These are phyloP conservation scores for Menura novaehollandiae DNA, from an alignment of 2,113 vertebrate genomes.

Conservation along the genomic window DNA sequence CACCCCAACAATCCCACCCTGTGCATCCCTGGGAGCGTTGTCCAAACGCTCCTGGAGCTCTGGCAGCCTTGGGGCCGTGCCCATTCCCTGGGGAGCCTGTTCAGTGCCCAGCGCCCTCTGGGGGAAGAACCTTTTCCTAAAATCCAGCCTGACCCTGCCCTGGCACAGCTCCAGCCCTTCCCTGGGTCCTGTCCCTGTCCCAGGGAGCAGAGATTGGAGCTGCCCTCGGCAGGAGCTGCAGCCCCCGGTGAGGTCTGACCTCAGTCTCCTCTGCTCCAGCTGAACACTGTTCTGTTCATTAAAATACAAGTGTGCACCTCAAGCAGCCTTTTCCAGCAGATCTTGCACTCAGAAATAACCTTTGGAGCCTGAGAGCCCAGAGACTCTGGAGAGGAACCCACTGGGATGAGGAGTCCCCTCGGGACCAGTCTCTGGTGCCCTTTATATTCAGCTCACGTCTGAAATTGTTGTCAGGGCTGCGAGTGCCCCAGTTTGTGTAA, in stretches of 20 bases:
- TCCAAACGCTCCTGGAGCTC: not conserved
- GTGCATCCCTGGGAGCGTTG: not conserved
- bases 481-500: not conserved
- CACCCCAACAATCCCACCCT: not conserved
- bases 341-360: not conserved
- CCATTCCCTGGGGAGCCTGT: not conserved
- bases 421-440: not conserved
- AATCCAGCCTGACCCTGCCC: not conserved
- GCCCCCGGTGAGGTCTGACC: not conserved
- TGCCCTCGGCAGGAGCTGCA: not conserved
- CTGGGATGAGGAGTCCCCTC: not conserved
- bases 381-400: rapidly evolving
- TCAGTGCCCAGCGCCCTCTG: not conserved
- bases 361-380: not conserved
- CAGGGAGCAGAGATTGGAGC: not conserved
- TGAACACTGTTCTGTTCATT: not conserved
- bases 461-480: not conserved
- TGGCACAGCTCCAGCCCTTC: not conserved
- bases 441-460: not conserved
- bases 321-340: not conserved
- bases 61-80: not conserved
- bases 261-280: not conserved
- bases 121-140: not conserved
- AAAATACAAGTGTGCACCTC: not conserved
- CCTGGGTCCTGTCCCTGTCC: not conserved